Evolutionary conservation across 2,113 vertebrate genomes (phyloP).

Genomic region (Vireo altiloquus): DNA sequence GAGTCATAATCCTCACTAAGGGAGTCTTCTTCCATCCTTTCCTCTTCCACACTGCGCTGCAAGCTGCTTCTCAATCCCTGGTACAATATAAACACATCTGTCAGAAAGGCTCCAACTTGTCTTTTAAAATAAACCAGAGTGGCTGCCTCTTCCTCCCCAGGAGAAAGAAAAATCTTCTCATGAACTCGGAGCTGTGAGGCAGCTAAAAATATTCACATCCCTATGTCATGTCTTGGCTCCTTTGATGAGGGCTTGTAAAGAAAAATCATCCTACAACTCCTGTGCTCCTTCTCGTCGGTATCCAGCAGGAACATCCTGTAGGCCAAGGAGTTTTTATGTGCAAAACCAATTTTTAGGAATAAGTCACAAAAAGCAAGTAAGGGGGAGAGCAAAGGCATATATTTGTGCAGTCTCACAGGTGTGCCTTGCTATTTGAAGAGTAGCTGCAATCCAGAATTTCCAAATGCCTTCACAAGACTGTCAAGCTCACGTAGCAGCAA

Average conservation of each 20-base stretch:
- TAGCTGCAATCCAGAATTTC: background rate
- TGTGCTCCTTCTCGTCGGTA: background rate
- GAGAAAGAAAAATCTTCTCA: background rate
- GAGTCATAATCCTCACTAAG: slow-evolving; percentile 81
- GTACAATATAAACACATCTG: slow-evolving; percentile 15
- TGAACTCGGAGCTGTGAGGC: background rate
- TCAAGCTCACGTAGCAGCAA: background rate
- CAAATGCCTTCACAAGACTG: background rate
- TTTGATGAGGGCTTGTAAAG: background rate
- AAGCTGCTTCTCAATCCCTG: slow-evolving; percentile 84
- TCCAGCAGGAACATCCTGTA: background rate
- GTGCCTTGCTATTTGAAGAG: background rate
- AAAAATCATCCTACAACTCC: background rate
- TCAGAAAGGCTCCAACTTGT: background rate
- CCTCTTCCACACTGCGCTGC: slow-evolving; percentile 69
- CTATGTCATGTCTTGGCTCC: background rate
- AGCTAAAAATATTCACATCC: background rate
- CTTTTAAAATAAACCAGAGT: background rate
- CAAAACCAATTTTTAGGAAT: background rate
- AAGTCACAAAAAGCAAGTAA: background rate
- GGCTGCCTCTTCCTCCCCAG: background rate
- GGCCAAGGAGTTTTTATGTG: background rate
- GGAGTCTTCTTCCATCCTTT: slow-evolving; percentile 65
- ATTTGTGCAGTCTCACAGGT: background rate
- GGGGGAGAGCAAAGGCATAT: background rate